A percentile compares a stretch with the other conserved stretches of the same genome.
Evolutionary conservation across 2,888 invertebrate species (phyloP).

Genomic region (Cephus rjabovi): DNA sequence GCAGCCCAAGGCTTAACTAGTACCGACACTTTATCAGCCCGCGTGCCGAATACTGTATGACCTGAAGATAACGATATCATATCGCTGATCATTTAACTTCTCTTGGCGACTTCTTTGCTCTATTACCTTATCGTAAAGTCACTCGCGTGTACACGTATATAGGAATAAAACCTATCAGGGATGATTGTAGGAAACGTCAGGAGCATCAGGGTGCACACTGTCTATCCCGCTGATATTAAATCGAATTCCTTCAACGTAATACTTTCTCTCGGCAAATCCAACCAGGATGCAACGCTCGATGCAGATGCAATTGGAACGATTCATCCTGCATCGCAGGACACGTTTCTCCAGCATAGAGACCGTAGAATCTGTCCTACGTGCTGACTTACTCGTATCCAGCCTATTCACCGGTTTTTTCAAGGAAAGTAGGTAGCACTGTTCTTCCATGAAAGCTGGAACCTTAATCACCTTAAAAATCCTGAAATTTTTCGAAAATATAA

Average conservation of each 20-base stretch:
- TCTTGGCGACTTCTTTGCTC: conserved; percentile 39
- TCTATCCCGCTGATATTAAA: background rate
- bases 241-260: background rate
- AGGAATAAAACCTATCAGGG: background rate
- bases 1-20: background rate
- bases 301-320: background rate
- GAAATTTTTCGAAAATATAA: background rate
- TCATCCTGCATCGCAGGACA: background rate
- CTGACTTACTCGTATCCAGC: background rate
- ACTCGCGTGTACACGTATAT: background rate
- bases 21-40: conserved; percentile 31
- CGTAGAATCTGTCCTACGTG: background rate
- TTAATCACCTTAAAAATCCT: background rate
- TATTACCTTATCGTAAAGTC: background rate
- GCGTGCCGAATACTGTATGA: conserved; percentile 37
- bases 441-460: background rate
- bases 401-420: background rate
- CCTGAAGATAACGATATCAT: conserved; percentile 42
- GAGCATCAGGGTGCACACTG: background rate
- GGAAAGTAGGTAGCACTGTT: background rate
- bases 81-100: conserved; percentile 47
- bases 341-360: background rate
- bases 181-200: background rate
- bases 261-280: background rate
- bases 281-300: background rate